Evolutionary conservation across 2,888 invertebrate species (phyloP), one percentile per base, ranked within the genome.

Genomic region (Phaonia tiefii): DNA sequence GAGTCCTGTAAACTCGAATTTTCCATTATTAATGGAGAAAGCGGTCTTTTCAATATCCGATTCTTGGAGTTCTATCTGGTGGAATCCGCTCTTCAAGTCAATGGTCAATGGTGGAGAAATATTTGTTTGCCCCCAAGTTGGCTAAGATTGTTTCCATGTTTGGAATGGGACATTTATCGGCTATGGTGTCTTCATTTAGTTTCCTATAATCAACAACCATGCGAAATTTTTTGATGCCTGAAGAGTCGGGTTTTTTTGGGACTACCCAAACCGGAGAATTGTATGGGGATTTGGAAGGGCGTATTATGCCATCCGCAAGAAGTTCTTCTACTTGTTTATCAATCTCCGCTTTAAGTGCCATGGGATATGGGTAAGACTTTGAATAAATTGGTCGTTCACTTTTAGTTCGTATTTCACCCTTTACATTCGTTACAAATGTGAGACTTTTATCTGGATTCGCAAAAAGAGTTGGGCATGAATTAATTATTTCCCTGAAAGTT

Each of bases 201-300:
- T 76, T 76, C 1, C 71, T 13, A 22, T 56, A 76, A 17, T 71
- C 71, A 0, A 65, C 69, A 26, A 70, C 75, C 42, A 75, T 49
- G 13, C 51, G 20, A 25, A 11, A 63, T 49, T 75, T 49, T 75
- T 63, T 70, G 10, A 11, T 1, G 1, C 54, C 70, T 3, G 49
- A 42, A 1, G 70, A 22, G 17, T 63, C 54, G 8, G 8, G 15
- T 42, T 70, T 75, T 44, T 75, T 75, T n/a, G 49, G 54, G 22
- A 74, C 42, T 8, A 65, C 17, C 73, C 73, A 74, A 11, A 42
- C 11, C 8, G 75, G 46, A 8, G 74, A 56, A 56, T 66, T 69
- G 15, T 67, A 67, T 1, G 75, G 69, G 11, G 60, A 75, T 25
- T 26, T 44, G 0, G 67, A 67, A 54, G 56, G 54, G 1, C 65